Conservation (phyloP, 2,113 vertebrate species). For the Bos indicus region DNA sequence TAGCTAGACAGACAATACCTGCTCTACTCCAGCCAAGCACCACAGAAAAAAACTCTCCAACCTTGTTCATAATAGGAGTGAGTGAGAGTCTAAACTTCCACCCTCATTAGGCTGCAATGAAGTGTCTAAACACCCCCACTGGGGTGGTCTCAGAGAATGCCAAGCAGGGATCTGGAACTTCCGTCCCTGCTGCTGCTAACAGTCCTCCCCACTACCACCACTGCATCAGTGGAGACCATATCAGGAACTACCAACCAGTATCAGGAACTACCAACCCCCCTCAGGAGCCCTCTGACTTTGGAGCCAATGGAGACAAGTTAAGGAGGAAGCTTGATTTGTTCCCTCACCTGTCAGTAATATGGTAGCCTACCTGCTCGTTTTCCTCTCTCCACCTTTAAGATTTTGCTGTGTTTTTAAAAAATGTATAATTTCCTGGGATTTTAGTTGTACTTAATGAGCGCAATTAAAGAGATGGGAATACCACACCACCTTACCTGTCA, state of each 20-base stretch:
- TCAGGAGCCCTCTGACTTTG: neutral
- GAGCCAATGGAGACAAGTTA: neutral
- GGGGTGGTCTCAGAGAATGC: neutral
- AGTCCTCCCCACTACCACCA: neutral
- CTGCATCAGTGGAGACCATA: neutral
- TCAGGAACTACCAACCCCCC: no score
- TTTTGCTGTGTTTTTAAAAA: neutral
- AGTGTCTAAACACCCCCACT: rapidly evolving
- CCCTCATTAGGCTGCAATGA: no score
- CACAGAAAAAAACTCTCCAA: neutral
- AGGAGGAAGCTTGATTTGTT: neutral
- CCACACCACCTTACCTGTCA: neutral
- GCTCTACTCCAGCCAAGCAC: neutral
- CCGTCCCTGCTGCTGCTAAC: neutral
- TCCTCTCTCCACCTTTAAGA: neutral
- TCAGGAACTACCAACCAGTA: neutral
- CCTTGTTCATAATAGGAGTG: neutral
- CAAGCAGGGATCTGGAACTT: neutral
- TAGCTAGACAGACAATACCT: neutral
- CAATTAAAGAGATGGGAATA: neutral
- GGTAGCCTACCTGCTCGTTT: neutral
- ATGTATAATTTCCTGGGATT: neutral
- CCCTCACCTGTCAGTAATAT: no score
- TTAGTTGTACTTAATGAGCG: neutral
- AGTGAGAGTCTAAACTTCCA: neutral